Conservation (phyloP, 2,113 vertebrate species). For the Cygnus atratus region DNA sequence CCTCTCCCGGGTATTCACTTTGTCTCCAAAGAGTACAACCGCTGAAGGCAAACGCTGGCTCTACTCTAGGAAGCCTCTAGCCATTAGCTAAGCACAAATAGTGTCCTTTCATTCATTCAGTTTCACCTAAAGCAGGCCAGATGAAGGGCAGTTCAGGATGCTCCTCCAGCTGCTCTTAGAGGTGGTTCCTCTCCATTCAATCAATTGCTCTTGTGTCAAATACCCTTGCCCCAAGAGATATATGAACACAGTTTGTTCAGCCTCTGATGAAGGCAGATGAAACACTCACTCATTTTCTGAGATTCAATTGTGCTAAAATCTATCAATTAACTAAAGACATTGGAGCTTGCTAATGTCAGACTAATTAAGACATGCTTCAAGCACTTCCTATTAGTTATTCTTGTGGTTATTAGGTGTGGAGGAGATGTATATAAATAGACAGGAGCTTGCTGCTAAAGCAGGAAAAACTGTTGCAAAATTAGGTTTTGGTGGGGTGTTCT, state of each 20-base stretch:
- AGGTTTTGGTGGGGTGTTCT: neutral
- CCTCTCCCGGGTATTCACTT: neutral
- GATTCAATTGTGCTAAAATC: neutral
- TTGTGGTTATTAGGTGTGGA: slow-evolving; percentile 42
- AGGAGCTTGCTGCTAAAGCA: neutral
- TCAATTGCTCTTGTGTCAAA: neutral
- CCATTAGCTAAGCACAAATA: neutral
- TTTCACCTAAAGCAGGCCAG: neutral
- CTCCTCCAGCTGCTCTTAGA: neutral
- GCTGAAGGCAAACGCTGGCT: neutral
- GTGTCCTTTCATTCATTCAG: neutral
- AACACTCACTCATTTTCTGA: neutral
- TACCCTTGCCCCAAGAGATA: neutral
- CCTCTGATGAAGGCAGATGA: neutral
- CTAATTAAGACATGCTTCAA: slow-evolving; percentile 47
- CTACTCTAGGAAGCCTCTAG: neutral
- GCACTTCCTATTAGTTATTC: slow-evolving; percentile 43
- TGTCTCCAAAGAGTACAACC: neutral
- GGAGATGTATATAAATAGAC: slow-evolving; percentile 34
- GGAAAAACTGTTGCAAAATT: neutral
- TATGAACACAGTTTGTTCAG: neutral
- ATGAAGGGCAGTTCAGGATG: neutral
- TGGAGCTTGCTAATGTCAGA: slow-evolving; percentile 35
- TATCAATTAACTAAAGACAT: slow-evolving; percentile 48
- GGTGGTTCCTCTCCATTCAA: neutral